Evolutionary conservation across 2,113 vertebrate species (phyloP).

Genomic region (Pantherophis guttatus): DNA sequence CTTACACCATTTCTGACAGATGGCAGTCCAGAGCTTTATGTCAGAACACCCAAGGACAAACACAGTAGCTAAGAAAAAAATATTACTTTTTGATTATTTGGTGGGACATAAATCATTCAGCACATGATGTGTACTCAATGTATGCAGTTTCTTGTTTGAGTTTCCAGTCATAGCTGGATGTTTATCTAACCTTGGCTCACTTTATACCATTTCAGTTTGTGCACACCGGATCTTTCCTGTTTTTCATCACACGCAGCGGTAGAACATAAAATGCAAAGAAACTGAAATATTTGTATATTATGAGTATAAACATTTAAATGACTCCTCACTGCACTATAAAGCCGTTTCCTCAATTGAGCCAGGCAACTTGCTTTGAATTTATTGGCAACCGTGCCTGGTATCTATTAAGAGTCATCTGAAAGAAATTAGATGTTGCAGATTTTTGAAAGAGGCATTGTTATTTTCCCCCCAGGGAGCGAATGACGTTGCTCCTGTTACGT

Average conservation of each 20-base stretch:
- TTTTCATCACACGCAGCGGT: background rate
- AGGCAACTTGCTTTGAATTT: background rate
- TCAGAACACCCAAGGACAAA: background rate
- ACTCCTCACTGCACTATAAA: background rate
- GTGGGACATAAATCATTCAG: background rate
- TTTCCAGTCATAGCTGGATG: background rate
- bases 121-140: background rate
- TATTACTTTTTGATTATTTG: background rate
- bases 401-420: background rate
- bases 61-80: background rate
- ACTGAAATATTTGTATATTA: background rate
- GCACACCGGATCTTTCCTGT: background rate
- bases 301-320: background rate
- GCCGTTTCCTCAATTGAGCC: background rate
- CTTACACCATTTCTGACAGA: too few species aligned
- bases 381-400: background rate
- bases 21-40: too few species aligned
- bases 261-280: background rate
- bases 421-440: background rate
- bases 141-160: background rate
- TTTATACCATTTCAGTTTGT: background rate
- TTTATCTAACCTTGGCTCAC: too few species aligned
- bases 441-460: conserved; percentile 8
- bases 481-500: background rate
- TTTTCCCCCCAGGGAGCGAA: background rate